Base-by-base conservation (phyloP, 2,888 invertebrate genomes). In the Troides helena region DNA sequence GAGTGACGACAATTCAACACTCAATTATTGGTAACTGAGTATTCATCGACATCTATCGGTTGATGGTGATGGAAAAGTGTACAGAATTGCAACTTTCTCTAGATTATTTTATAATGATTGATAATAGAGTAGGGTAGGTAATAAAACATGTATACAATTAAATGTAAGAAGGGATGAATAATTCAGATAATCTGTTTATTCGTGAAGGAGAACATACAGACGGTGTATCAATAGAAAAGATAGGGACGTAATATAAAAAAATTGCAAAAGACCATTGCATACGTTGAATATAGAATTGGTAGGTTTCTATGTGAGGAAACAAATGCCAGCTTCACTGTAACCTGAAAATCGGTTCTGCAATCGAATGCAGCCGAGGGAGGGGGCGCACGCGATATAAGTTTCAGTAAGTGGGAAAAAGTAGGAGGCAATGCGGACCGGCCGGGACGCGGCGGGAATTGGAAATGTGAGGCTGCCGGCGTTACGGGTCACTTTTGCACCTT, bases 371-470 rank as follows among this genome's bases (percentile, higher is more conserved):
- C 67, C 53, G 77, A 75, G 71, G 14, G 68, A 75, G 73, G 70
- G 65, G 77, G 77, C 39, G 72, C 30, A 59, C 30, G 61, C 25
- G 64, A 72, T 73, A 69, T 25, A 10, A 64, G 71, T 71, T 58
- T 46, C 60, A n/a, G 62, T 50, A 62, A 66, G 76, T 72, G 78
- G 70, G 78, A 84, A 76, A 74, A 83, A 78, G 88, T 86, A 65
- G 75, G 82, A 75, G 71, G 79, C 80, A 82, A 86, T 89, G 88
- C 88, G 90, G 89, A 88, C 86, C 86, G 86, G 80, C 77, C 75
- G 79, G 83, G 81, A 89, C 86, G 89, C 83, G 87, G 72, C 77
- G 79, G 77, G 90, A 90, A 91, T 91, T 83, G 85, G 82, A 89
- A 91, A 89, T 89, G 81, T 75, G 82, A 71, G 75, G 74, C 77